phyloP scores from a whole-genome alignment of 2,888 invertebrate species.

The Megalurothrips usitatus region DNA sequence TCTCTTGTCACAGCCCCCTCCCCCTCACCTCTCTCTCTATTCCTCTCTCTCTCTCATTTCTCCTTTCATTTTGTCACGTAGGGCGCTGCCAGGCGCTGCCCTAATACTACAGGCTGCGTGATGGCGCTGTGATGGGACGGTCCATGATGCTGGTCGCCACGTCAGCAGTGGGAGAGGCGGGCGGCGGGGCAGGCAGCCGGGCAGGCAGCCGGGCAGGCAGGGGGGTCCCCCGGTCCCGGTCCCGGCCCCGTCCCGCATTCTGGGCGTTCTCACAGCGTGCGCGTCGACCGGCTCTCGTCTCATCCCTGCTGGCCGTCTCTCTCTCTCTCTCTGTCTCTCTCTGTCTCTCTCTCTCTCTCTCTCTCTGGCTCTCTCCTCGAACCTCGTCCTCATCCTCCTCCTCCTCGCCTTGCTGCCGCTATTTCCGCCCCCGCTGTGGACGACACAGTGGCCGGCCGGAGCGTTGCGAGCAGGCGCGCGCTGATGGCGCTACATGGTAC shows the following conservation, averaged over 20 bases:
- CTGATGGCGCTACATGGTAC: not conserved
- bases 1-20: not conserved
- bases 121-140: not conserved
- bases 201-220: no score
- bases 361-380: not conserved
- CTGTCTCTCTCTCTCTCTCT: no score
- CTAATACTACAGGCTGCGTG: not conserved
- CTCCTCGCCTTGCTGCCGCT: not conserved
- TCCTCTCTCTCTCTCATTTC: not conserved
- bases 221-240: not conserved
- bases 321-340: no score
- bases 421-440: not conserved
- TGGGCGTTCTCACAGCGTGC: not conserved
- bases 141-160: no score
- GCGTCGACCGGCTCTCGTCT: not conserved
- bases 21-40: not conserved
- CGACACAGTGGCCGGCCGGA: not conserved
- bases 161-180: no score
- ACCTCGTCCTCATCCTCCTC: not conserved
- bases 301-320: no score
- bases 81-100: not conserved
- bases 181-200: no score
- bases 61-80: slow-evolving; percentile 11
- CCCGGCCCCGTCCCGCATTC: not conserved
- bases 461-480: not conserved